Percentiles rank a stretch among this genome's conserved stretches.
Evolutionary conservation across 2,797 vertebrate genomes (phyloP).

Genomic region (Cetoscarus ocellatus): DNA sequence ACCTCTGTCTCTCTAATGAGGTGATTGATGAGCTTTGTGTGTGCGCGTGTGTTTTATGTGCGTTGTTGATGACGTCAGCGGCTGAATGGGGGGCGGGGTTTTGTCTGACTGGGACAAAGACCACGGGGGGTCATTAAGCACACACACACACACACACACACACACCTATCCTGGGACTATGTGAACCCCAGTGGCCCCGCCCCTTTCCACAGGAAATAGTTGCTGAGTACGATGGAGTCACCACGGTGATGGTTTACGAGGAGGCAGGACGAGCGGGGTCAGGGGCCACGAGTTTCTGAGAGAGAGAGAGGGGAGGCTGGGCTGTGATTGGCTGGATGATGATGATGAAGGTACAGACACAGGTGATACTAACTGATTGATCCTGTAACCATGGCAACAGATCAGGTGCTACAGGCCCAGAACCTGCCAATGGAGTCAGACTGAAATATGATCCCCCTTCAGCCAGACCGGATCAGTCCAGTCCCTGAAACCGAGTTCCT

Average conservation of each 20-base stretch:
- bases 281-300: conserved; percentile 49
- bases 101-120: conserved; percentile 65
- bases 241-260: conserved; percentile 73
- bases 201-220: conserved; percentile 75
- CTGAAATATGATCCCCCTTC: no score
- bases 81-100: conserved; percentile 56
- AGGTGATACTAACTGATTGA: background rate
- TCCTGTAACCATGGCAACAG: conserved; percentile 11
- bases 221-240: conserved; percentile 50
- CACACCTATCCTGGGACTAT: conserved; percentile 25
- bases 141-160: conserved; percentile 15
- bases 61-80: conserved; percentile 52
- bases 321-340: background rate
- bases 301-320: background rate
- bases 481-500: no score
- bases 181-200: conserved; percentile 50
- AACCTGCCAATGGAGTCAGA: background rate
- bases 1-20: conserved; percentile 34
- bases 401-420: background rate
- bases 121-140: conserved; percentile 57
- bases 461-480: no score
- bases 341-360: background rate
- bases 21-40: conserved; percentile 56
- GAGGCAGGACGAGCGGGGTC: conserved; percentile 61
- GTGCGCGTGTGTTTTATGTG: conserved; percentile 36